These are phyloP conservation scores for Squalus acanthias DNA, from an alignment of 2,797 vertebrate species.

Conservation along the genomic window DNA sequence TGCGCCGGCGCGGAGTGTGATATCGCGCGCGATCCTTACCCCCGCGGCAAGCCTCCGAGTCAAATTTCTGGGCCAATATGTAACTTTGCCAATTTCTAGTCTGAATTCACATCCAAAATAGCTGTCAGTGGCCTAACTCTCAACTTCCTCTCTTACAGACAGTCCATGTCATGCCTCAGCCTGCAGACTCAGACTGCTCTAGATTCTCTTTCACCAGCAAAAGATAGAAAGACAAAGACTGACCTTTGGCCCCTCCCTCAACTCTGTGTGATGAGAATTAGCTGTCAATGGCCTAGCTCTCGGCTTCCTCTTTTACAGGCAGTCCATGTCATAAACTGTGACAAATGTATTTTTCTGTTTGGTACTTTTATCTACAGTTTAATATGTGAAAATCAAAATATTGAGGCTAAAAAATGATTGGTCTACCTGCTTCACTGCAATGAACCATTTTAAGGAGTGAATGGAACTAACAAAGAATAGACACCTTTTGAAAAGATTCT, in stretches of 20 bases:
- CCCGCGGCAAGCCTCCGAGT: no score
- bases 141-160: background rate
- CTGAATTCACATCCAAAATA: background rate
- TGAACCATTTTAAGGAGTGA: background rate
- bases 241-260: background rate
- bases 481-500: background rate
- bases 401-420: background rate
- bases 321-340: background rate
- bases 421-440: background rate
- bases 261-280: background rate
- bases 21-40: no score
- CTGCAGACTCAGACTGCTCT: background rate
- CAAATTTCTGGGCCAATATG: no score
- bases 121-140: background rate
- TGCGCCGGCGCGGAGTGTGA: no score
- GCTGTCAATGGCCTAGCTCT: background rate
- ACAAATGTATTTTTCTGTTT: background rate
- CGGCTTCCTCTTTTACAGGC: background rate
- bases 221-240: background rate
- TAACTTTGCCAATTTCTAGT: background rate
- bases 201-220: background rate
- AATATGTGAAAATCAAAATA: slow-evolving; percentile 14
- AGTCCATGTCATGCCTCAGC: background rate
- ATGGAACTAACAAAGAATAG: background rate
- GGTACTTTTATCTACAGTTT: background rate